Base-by-base conservation (phyloP, 1,140 invertebrate genomes). In the Cecropterus lyciades region DNA sequence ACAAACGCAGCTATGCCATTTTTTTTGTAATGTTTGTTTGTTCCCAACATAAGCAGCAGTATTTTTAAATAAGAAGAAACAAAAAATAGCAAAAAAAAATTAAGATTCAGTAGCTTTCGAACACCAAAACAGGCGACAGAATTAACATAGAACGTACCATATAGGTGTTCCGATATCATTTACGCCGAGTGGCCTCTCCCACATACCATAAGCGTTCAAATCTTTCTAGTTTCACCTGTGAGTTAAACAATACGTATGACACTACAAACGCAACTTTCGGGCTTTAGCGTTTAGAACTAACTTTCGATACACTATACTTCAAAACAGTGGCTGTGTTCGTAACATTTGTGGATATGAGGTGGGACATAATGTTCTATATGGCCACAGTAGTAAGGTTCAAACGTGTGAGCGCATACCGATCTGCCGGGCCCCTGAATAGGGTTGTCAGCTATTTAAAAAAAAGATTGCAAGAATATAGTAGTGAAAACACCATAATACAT, bases 181-280 rank as follows among this genome's bases (percentile, higher is more conserved):
- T 42, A 63, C 59, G 45, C 13, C 33, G 27, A 40, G 59, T 49
- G 45, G 57, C 59, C 59, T 67, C 74, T 68, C 69, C 69, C 67
- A 75, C 76, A 79, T 75, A 73, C 77, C 77, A 72, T 82, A 77
- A 72, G 79, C 72, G 75, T 70, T 75, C 67, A 71, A 69, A 76
- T 69, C 63, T 77, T 75, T 79, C 74, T 77, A 70, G 76, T 77
- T 77, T 73, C 71, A 73, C 78, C 67, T 51, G 51, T 62, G 64
- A 46, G 57, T 73, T 82, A 82, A 82, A 82, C 79, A 82, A 77
- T 60, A 43, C 53, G 3, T 11, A 10, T 11, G 0, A 27, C 57
- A 69, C 7, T 14, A 17, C 11, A 77, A 63, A 66, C 43, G 17
- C 51, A 37, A 72, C 53, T 51, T 63, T 75, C n/a, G 75, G 1